Percentiles rank a stretch among this genome's conserved stretches.
Evolutionary conservation across 1,140 invertebrate genomes (phyloP).

Genomic region (Diabrotica virgifera): DNA sequence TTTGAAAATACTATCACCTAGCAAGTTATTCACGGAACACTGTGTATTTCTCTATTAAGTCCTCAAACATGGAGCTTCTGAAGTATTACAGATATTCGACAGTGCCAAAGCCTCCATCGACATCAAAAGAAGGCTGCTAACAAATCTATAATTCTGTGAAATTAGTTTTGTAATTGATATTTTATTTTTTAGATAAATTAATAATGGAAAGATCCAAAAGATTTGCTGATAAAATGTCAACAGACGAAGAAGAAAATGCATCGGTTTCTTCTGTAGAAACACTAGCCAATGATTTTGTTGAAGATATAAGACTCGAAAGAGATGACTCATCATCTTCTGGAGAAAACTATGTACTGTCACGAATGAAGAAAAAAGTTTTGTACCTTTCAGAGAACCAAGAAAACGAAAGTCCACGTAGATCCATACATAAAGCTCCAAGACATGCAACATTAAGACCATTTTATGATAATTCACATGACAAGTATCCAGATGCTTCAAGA

Average conservation of each 20-base stretch:
- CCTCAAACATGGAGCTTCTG: no score
- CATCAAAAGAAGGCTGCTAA: no score
- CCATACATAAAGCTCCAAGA: constrained; percentile 9
- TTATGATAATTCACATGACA: constrained; percentile 43
- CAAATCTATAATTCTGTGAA: no score
- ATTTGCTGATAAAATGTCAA: constrained; percentile 1
- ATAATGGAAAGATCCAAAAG: constrained; percentile 9
- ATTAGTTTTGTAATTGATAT: no score
- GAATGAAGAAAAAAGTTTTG: constrained; percentile 82
- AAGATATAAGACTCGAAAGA: constrained; percentile 91
- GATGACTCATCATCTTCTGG: constrained; percentile 63
- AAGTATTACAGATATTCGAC: no score
- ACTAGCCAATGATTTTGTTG: constrained; percentile 95
- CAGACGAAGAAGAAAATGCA: constrained; percentile 38
- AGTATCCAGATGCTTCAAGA: constrained; percentile 44
- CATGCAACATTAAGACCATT: constrained; percentile 36
- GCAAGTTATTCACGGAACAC: no score
- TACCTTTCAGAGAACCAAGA: constrained; percentile 54
- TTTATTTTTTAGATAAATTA: not conserved
- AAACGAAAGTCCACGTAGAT: constrained; percentile 29
- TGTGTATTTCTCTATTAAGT: no score
- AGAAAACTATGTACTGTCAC: constrained; percentile 75
- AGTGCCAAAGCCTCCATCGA: no score
- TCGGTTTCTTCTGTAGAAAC: constrained; percentile 75
- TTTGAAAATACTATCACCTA: no score